These are phyloP conservation scores for Pseudococcus viburni DNA, from an alignment of 2,888 invertebrate genomes.

Conservation along the genomic window DNA sequence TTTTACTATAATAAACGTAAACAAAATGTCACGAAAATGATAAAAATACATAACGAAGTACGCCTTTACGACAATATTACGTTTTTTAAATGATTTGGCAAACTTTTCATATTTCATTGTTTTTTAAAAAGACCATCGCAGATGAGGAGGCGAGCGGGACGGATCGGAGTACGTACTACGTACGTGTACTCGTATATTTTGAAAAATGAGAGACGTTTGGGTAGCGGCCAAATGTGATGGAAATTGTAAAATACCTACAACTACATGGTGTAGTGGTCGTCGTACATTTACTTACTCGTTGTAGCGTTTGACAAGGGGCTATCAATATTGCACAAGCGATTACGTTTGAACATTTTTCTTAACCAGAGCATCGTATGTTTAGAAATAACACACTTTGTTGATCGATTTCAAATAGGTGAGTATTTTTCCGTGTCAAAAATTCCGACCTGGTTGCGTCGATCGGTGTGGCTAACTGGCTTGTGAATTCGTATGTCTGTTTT, in stretches of 20 bases:
- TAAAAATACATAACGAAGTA: constrained; percentile 14
- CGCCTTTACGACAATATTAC: constrained; percentile 29
- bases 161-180: background rate
- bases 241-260: constrained; percentile 10
- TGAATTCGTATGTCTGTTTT: too few species aligned
- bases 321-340: constrained; percentile 41
- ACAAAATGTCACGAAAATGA: constrained; percentile 38
- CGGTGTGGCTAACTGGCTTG: too few species aligned
- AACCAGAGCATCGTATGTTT: constrained; percentile 4
- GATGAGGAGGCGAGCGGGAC: background rate
- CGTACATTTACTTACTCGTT: background rate
- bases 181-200: background rate
- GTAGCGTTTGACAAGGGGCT: constrained; percentile 32
- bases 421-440: background rate
- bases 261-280: background rate
- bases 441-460: background rate
- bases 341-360: constrained; percentile 26
- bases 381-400: constrained; percentile 18
- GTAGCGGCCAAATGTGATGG: constrained; percentile 29
- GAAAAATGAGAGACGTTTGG: constrained; percentile 34
- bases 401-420: constrained; percentile 30
- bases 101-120: constrained; percentile 36
- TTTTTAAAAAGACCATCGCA: background rate
- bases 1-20: constrained; percentile 39
- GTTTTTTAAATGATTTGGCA: constrained; percentile 19